phyloP scores from a whole-genome alignment of 2,888 invertebrate species.

The Campoplex nolae region DNA sequence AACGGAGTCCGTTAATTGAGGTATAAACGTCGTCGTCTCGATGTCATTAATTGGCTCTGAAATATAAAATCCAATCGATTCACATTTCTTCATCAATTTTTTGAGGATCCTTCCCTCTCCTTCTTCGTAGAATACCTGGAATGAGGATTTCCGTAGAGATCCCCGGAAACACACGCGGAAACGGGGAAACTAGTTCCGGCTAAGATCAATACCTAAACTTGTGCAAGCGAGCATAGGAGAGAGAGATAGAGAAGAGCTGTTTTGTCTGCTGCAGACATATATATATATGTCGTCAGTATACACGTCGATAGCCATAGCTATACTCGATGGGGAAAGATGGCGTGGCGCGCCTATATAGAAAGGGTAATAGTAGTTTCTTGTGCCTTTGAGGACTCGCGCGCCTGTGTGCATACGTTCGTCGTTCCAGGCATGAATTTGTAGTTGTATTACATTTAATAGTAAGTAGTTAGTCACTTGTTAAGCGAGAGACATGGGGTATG shows the following conservation, averaged over 20 bases:
- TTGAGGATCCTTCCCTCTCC: neutral
- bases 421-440: conserved; percentile 11
- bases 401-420: neutral
- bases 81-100: neutral
- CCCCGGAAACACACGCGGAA: conserved; percentile 77
- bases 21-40: too few relatives aligned
- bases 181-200: conserved; percentile 83
- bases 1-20: too few relatives aligned
- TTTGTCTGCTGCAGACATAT: neutral
- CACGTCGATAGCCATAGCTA: neutral
- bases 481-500: conserved; percentile 21
- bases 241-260: conserved; percentile 38
- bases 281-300: conserved; percentile 28
- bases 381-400: conserved; percentile 35
- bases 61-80: neutral
- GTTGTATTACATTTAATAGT: conserved; percentile 37
- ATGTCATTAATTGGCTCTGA: too few relatives aligned
- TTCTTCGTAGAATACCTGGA: conserved; percentile 5
- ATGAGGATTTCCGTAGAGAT: conserved; percentile 41
- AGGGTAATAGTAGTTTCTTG: conserved; percentile 21
- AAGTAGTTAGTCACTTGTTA: conserved; percentile 63
- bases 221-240: conserved; percentile 75
- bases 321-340: conserved; percentile 10
- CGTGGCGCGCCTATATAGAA: conserved; percentile 20
- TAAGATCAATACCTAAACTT: conserved; percentile 83